Conservation (phyloP, 2,888 invertebrate species). For the Megamerina dolium region DNA sequence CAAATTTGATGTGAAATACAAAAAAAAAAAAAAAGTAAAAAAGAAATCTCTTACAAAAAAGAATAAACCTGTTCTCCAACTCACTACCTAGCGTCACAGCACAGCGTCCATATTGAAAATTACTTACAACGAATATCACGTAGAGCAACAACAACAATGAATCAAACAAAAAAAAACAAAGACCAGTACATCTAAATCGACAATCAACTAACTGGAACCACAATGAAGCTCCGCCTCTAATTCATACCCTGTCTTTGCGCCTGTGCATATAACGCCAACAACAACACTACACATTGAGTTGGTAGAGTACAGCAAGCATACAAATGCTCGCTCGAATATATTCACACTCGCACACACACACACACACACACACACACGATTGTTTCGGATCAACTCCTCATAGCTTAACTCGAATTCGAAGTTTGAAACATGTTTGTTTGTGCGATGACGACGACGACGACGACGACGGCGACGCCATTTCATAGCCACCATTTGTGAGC, state of each 20-base stretch:
- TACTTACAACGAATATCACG: conserved; percentile 1
- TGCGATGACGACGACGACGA: no score
- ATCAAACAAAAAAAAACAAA: conserved; percentile 9
- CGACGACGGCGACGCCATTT: conserved; percentile 17
- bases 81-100: no score
- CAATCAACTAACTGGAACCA: conserved; percentile 11
- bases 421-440: conserved; percentile 26
- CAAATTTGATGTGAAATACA: conserved; percentile 9
- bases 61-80: no score
- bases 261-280: no score
- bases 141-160: conserved; percentile 2
- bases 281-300: no score
- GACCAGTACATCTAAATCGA: background rate
- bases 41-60: no score
- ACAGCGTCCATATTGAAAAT: conserved; percentile 20
- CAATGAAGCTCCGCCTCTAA: conserved; percentile 30
- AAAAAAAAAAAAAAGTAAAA: conserved; percentile 12
- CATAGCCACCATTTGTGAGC: conserved; percentile 24
- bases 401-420: background rate
- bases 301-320: no score
- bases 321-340: no score
- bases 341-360: no score
- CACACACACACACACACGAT: no score
- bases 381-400: no score
- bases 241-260: conserved; percentile 16